Evolutionary conservation across 2,888 invertebrate genomes (phyloP), one percentile per base, ranked within the genome.

Genomic region (Melanargia galathea): DNA sequence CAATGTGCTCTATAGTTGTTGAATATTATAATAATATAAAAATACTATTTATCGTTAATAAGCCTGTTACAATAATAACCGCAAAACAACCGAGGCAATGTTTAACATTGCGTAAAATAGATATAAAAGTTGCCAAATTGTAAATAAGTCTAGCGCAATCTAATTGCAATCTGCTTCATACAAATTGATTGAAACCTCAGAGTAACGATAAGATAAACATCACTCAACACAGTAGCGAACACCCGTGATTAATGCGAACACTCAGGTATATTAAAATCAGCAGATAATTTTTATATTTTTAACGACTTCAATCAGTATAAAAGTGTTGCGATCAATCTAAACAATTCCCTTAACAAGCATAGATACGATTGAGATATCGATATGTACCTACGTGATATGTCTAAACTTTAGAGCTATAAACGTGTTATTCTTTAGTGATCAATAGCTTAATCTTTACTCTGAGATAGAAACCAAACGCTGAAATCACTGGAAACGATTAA

Each of bases 141-240:
- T 72, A 79, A 83, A 85, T 80, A 75, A 83, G 78, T 78, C 85
- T 87, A 87, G 86, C 87, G 89, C 90, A 91, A 90, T 90, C 89
- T 87, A 84, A 91, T 90, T 90, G 91, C 89, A 80, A 79, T 74
- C 79, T 77, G 75, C 48, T 46, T 59, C 59, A 59, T 59, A 59
- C 40, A 38, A 51, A 40, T 7, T 67, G 70, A 74, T 71, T 54
- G 62, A 59, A 60, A 48, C 16, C 58, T 48, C 58, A 58, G 58
- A 58, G 58, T 58, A 58, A 52, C 20, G 52, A 52, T 13, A 20
- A 58, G 22, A 13, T 55, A 55, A 11, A 5, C 13, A 35, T 38
- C 55, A 16, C 16, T 11, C 33, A 16, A 51, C n/a, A 26, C 26
- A 26, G 26, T 2, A n/a, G 1, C n/a, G 24, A 2, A 49, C 3